Evolutionary conservation across 2,888 invertebrate genomes (phyloP).

Genomic region (Celastrina argiolus): DNA sequence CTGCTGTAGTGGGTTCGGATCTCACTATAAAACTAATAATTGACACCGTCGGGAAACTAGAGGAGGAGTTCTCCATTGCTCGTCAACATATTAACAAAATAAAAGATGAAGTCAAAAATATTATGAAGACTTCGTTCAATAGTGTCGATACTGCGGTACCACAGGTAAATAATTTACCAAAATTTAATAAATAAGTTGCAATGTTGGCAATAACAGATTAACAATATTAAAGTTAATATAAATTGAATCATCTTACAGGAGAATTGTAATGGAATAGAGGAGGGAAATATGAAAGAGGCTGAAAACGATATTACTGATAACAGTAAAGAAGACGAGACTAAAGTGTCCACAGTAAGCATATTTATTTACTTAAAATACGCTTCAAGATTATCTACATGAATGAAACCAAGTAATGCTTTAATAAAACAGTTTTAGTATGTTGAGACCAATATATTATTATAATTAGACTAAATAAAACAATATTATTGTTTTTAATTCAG

Average conservation of each 20-base stretch:
- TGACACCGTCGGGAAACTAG: conserved; percentile 10
- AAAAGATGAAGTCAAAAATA: conserved; percentile 17
- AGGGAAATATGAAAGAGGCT: neutral
- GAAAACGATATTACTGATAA: neutral
- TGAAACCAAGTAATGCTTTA: too few relatives aligned
- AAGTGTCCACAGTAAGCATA: neutral
- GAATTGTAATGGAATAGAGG: neutral
- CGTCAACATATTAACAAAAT: conserved; percentile 21
- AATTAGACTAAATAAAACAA: too few relatives aligned
- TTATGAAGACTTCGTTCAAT: conserved; percentile 9
- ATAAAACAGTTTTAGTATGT: too few relatives aligned
- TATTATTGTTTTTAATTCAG: neutral
- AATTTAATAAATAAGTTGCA: neutral
- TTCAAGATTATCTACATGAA: too few relatives aligned
- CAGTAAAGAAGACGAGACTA: neutral
- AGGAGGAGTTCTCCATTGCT: conserved; percentile 14
- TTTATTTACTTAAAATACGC: neutral
- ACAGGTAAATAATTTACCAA: neutral
- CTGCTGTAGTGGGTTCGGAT: conserved; percentile 11
- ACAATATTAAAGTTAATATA: neutral
- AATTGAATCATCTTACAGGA: conserved; percentile 2
- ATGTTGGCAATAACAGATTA: too few relatives aligned
- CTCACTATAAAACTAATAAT: conserved; percentile 10
- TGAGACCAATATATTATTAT: too few relatives aligned
- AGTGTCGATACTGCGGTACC: neutral